Conservation (phyloP, 53 echinoderm and acorn worm genomes). For the Crossaster papposus region DNA sequence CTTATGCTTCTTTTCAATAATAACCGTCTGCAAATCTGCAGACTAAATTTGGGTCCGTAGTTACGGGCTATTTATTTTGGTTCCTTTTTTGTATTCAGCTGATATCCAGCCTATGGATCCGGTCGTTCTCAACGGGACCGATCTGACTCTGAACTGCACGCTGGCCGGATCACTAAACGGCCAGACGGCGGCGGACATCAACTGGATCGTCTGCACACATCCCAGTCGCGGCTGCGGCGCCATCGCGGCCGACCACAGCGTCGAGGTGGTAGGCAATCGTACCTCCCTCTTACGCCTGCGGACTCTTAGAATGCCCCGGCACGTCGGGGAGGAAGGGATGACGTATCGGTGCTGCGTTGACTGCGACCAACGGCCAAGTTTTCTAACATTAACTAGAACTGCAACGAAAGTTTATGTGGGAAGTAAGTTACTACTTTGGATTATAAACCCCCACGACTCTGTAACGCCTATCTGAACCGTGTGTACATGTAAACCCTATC, state of each 20-base stretch:
- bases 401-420: not conserved
- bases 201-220: not conserved
- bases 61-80: too few species aligned
- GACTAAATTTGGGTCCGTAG: too few species aligned
- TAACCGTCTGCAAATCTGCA: too few species aligned
- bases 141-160: constrained; percentile 20
- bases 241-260: not conserved
- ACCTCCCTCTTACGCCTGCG: constrained; percentile 19
- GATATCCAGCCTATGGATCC: not conserved
- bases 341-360: not conserved
- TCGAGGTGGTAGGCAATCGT: not conserved
- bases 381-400: not conserved
- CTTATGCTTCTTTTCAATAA: too few species aligned
- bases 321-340: not conserved
- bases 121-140: constrained; percentile 14
- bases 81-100: not conserved
- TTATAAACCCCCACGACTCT: not conserved
- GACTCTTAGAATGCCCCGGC: not conserved
- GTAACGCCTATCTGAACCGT: not conserved
- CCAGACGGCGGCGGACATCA: constrained; percentile 7
- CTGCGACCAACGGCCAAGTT: too few species aligned
- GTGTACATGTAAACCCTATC: not conserved
- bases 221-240: not conserved
- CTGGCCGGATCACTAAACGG: not conserved
- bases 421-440: too few species aligned